These are phyloP conservation scores for Psettodes erumei DNA, from an alignment of 2,113 vertebrate species.

Conservation along the genomic window DNA sequence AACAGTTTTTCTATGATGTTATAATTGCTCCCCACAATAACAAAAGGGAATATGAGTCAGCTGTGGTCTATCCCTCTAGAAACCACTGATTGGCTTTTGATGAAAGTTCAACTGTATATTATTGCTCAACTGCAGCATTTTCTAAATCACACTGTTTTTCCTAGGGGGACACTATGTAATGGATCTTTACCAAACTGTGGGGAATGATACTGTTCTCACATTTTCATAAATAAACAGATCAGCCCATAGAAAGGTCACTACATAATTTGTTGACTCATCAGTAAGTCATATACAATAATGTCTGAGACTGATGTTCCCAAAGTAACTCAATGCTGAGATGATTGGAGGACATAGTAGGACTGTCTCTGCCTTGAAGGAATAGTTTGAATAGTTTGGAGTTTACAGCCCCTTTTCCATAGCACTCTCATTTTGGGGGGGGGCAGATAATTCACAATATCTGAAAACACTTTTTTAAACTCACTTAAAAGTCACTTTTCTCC, in stretches of 20 bases:
- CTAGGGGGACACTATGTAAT: neutral
- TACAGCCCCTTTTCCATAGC: too few relatives aligned
- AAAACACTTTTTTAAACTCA: neutral
- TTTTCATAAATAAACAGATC: slow-evolving; percentile 50
- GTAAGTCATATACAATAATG: slow-evolving; percentile 46
- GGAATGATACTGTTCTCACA: slow-evolving; percentile 41
- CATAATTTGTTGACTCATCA: slow-evolving; percentile 44
- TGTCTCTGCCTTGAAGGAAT: slow-evolving; percentile 21
- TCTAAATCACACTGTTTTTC: slow-evolving; percentile 35
- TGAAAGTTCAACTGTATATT: slow-evolving; percentile 47
- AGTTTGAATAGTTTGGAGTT: too few relatives aligned
- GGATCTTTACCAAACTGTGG: slow-evolving; percentile 37
- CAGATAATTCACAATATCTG: too few relatives aligned
- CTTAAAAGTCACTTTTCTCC: neutral
- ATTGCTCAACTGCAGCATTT: slow-evolving; percentile 35
- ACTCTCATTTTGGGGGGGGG: slow-evolving; percentile 41
- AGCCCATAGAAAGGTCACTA: slow-evolving; percentile 40
- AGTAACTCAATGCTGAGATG: slow-evolving; percentile 17
- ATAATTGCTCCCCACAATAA: slow-evolving; percentile 45
- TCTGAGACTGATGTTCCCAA: slow-evolving; percentile 32
- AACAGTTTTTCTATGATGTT: slow-evolving; percentile 54
- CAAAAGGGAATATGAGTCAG: slow-evolving; percentile 56
- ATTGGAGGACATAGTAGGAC: slow-evolving; percentile 21
- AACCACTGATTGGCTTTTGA: slow-evolving; percentile 51
- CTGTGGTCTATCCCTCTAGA: slow-evolving; percentile 44